These are phyloP conservation scores for Aleadryas rufinucha DNA, from an alignment of 2,113 vertebrate genomes.

Conservation along the genomic window DNA sequence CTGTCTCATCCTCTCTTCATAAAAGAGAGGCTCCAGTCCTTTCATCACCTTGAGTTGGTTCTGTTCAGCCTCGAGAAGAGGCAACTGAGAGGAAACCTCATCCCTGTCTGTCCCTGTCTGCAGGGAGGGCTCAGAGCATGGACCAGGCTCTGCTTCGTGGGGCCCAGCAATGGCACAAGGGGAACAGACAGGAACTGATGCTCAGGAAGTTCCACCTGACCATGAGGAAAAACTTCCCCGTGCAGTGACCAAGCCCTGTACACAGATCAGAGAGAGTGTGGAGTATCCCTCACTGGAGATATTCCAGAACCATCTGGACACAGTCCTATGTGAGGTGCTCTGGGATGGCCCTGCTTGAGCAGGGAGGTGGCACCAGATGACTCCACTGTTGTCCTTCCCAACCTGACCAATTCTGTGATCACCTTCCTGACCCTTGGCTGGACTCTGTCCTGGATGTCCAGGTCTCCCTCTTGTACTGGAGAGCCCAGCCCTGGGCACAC, in stretches of 20 bases:
- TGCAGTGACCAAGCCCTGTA: background rate
- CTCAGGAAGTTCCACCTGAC: background rate
- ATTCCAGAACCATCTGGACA: background rate
- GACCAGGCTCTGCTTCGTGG: fast-evolving
- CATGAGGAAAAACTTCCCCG: background rate
- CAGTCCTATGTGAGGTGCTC: background rate
- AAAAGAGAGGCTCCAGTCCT: background rate
- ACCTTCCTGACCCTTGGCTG: background rate
- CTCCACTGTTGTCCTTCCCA: fast-evolving
- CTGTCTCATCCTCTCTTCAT: fast-evolving
- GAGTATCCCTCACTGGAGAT: background rate
- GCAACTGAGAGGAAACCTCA: background rate
- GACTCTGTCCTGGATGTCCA: background rate
- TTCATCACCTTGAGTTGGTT: fast-evolving
- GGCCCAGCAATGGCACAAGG: background rate
- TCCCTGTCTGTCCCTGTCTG: background rate
- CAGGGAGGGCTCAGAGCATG: background rate
- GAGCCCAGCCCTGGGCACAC: background rate
- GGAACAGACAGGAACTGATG: background rate
- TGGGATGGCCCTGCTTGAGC: background rate
- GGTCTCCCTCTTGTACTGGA: fast-evolving
- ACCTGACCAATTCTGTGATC: background rate
- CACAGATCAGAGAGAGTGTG: background rate
- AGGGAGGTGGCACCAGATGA: fast-evolving
- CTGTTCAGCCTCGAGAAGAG: fast-evolving